Evolutionary conservation across 2,888 invertebrate species (phyloP).

Genomic region (Drosophila atroscutellata): DNA sequence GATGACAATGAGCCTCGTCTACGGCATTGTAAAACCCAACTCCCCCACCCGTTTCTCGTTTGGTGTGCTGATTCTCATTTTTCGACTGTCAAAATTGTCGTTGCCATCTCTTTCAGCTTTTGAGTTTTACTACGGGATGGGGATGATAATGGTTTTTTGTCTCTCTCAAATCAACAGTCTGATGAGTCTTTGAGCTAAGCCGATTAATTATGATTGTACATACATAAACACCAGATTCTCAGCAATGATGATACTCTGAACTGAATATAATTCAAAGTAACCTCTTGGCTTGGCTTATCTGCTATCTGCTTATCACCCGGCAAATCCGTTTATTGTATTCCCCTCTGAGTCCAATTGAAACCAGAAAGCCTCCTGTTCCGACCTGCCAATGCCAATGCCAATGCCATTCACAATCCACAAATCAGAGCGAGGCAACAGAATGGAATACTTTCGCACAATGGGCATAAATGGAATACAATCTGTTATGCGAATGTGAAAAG

Average conservation of each 20-base stretch:
- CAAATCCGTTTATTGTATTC: conserved; percentile 28
- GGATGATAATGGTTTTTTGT: background rate
- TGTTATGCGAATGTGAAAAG: conserved; percentile 44
- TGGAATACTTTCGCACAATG: conserved; percentile 24
- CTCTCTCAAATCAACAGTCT: background rate
- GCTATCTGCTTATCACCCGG: conserved; percentile 12
- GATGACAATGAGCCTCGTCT: conserved; percentile 41
- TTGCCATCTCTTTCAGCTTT: background rate
- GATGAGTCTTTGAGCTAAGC: background rate
- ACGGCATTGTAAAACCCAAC: conserved; percentile 5
- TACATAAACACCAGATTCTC: background rate
- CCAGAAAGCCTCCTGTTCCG: conserved; percentile 1
- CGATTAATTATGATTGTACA: conserved; percentile 12
- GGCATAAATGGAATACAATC: conserved; percentile 48
- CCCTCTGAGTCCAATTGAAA: conserved; percentile 18
- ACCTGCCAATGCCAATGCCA: conserved; percentile 4
- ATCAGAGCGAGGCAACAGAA: conserved; percentile 19
- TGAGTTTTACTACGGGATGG: background rate
- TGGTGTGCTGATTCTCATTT: background rate
- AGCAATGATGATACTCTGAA: background rate
- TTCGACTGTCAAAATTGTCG: background rate
- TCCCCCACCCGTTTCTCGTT: background rate
- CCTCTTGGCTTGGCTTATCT: conserved; percentile 27
- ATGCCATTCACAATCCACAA: conserved; percentile 2
- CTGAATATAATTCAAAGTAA: conserved; percentile 2